Evolutionary conservation across 1,140 invertebrate species (phyloP), one percentile per base, ranked within the genome.

Genomic region (Cephus cinctus): DNA sequence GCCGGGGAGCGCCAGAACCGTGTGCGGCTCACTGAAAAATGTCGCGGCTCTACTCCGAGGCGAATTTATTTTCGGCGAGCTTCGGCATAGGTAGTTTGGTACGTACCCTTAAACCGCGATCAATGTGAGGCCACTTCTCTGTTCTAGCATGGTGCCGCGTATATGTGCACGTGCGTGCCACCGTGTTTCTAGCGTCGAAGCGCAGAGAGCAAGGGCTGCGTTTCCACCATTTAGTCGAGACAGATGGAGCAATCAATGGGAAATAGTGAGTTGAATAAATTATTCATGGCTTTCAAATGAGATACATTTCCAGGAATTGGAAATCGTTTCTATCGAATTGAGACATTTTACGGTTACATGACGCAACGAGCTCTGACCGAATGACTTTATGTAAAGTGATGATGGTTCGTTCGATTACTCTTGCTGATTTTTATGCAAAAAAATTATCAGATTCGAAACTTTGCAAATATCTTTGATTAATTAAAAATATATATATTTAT

Each of bases 161-260:
- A n/a, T 19, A 9, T 19, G 2, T 12, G 12, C 12, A 16, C 16
- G 11, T 19, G 4, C n/a, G 5, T 40, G 11, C 20, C 5, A 5
- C 0, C 5, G 2, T 16, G 19, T 19, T 11, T 15, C 5, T 43
- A 25, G 14, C 1, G 2, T 16, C 6, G 16, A n/a, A 4, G n/a
- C 12, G 11, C 8, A 43, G 11, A 30, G 25, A 16, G 30, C 22
- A 19, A 27, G 15, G 21, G 21, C 15, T 21, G n/a, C n/a, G n/a
- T n/a, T n/a, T n/a, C n/a, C n/a, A n/a, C n/a, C n/a, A n/a, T 12
- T 19, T 14, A n/a, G 39, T 19, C 22, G 15, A 41, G 39, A 41
- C 21, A 20, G 39, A 41, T 41, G 39, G 20, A 41, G 21, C 39
- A 41, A 41, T 41, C 39, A 41, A 41, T 41, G 39, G 14, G 39